A percentile compares a stretch with the other conserved stretches of the same genome.
These are phyloP conservation scores for Ametastegia equiseti DNA, from an alignment of 2,888 invertebrate species.

Conservation along the genomic window DNA sequence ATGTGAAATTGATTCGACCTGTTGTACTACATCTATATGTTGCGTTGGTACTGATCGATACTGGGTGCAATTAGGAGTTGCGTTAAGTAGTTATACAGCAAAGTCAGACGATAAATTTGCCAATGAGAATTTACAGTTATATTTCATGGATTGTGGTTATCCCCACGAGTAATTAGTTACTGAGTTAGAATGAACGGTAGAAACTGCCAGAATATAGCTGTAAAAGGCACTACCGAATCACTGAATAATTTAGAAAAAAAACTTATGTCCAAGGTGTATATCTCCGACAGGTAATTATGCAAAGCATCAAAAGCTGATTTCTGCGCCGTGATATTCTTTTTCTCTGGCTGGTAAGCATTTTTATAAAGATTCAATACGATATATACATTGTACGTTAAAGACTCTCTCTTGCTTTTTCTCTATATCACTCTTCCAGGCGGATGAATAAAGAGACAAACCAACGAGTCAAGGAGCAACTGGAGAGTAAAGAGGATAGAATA, in stretches of 20 bases:
- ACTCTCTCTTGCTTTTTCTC: no score
- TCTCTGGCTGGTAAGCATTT: no score
- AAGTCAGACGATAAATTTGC: background rate
- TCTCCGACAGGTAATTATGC: no score
- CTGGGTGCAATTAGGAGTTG: no score
- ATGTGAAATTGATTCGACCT: background rate
- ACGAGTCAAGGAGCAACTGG: background rate
- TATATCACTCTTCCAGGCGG: no score
- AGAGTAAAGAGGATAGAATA: background rate
- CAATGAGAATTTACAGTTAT: background rate
- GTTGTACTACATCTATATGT: background rate
- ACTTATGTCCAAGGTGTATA: no score
- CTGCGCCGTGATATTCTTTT: no score
- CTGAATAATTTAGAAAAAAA: background rate
- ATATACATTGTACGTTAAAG: background rate
- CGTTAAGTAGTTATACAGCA: background rate
- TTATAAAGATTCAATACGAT: background rate
- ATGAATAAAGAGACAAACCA: background rate
- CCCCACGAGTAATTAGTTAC: background rate
- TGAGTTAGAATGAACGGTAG: background rate
- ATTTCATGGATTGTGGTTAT: background rate
- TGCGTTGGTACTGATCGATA: background rate
- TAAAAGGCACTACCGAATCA: background rate
- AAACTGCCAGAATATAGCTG: no score
- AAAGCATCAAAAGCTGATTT: no score